Conservation (phyloP, 2,113 vertebrate genomes). For the Zootoca vivipara region DNA sequence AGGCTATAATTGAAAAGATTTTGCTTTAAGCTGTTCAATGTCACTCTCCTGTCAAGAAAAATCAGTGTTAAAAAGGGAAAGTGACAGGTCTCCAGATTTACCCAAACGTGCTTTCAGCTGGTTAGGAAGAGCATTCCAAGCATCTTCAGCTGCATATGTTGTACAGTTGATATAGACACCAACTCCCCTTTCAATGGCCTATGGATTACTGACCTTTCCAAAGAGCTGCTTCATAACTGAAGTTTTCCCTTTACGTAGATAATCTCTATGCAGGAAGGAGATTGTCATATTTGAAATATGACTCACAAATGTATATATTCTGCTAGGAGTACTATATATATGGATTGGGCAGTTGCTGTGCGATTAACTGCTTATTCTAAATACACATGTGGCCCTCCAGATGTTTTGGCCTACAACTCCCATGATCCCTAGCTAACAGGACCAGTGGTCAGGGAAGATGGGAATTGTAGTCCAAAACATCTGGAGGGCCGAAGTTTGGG, state of each 20-base stretch:
- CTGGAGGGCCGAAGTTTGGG: too few relatives aligned
- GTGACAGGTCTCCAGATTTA: neutral
- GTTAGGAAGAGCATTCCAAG: neutral
- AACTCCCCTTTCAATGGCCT: too few relatives aligned
- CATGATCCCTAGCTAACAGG: too few relatives aligned
- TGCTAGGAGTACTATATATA: neutral
- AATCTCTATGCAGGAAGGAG: neutral
- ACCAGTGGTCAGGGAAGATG: too few relatives aligned
- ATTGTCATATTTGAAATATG: neutral
- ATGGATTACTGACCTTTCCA: too few relatives aligned
- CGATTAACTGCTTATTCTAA: neutral
- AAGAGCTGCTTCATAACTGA: neutral
- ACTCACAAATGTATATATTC: neutral
- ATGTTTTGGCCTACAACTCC: too few relatives aligned
- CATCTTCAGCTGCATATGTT: neutral
- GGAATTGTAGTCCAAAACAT: too few relatives aligned
- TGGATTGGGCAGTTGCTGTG: too few relatives aligned
- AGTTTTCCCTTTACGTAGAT: neutral
- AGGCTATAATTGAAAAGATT: constrained; percentile 21
- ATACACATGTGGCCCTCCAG: too few relatives aligned
- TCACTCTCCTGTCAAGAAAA: constrained; percentile 36
- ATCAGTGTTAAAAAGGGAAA: neutral
- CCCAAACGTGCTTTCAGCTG: neutral
- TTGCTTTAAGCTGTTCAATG: neutral
- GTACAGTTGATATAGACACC: neutral